Evolutionary conservation across 2,888 invertebrate genomes (phyloP).

Genomic region (Stenichneumon culpator): DNA sequence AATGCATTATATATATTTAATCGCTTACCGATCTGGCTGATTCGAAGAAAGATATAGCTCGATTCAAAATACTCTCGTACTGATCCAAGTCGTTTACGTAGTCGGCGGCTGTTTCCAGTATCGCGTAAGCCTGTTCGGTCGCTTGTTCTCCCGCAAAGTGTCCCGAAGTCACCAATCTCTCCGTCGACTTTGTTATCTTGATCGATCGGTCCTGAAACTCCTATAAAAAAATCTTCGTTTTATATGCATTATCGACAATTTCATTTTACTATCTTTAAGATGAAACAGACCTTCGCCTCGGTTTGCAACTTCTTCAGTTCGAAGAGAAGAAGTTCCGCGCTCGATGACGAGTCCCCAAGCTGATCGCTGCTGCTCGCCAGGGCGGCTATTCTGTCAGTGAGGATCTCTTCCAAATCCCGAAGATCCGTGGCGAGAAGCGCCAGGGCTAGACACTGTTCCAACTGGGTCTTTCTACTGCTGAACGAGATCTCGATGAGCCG

Average conservation of each 20-base stretch:
- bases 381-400: constrained; percentile 87
- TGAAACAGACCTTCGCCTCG: constrained; percentile 88
- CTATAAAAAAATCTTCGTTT: constrained; percentile 75
- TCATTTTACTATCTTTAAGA: background rate
- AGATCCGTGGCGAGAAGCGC: constrained; percentile 91
- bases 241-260: background rate
- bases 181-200: constrained; percentile 92
- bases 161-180: constrained; percentile 90
- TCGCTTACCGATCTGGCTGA: constrained; percentile 88
- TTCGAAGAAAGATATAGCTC: constrained; percentile 91
- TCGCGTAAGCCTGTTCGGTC: constrained; percentile 89
- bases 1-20: background rate
- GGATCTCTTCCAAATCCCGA: constrained; percentile 88
- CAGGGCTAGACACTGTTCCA: constrained; percentile 92
- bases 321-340: constrained; percentile 89
- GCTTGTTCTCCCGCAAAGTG: constrained; percentile 91
- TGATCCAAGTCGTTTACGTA: constrained; percentile 91
- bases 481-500: constrained; percentile 90
- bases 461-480: constrained; percentile 90
- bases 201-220: constrained; percentile 91
- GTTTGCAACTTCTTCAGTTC: constrained; percentile 90
- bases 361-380: constrained; percentile 87
- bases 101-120: constrained; percentile 89
- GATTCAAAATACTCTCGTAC: constrained; percentile 89
- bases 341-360: constrained; percentile 91